A percentile compares a stretch with the other conserved stretches of the same genome.
Conservation (phyloP, 2,888 invertebrate genomes). For the Augiades crinisus region DNA sequence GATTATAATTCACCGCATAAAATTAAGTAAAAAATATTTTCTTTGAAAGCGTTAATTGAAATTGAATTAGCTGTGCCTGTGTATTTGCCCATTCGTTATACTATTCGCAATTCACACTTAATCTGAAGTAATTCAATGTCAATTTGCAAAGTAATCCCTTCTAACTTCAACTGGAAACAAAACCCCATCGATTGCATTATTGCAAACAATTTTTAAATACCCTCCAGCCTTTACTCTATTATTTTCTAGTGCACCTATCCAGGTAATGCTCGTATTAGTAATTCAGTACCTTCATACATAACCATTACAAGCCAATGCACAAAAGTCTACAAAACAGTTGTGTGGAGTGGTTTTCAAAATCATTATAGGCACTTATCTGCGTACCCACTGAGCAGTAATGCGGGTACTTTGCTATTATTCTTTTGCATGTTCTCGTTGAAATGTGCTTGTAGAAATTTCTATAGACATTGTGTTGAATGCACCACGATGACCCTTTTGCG, state of each 20-base stretch:
- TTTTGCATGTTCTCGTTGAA: slow-evolving; percentile 22
- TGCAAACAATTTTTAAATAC: not conserved
- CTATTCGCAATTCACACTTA: too few species aligned
- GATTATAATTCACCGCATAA: too few species aligned
- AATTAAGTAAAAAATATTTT: too few species aligned
- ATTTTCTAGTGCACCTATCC: slow-evolving; percentile 14
- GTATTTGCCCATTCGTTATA: too few species aligned
- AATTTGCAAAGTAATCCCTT: not conserved
- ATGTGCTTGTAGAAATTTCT: slow-evolving; percentile 17
- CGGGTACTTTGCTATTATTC: slow-evolving; percentile 37
- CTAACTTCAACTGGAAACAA: not conserved
- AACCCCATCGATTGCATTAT: not conserved
- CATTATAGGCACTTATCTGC: slow-evolving; percentile 16
- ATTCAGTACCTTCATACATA: slow-evolving; percentile 11
- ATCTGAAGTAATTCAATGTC: too few species aligned
- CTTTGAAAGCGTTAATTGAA: too few species aligned
- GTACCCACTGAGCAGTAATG: slow-evolving; percentile 34
- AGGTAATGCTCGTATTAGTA: not conserved
- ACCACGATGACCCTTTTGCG: slow-evolving; percentile 11
- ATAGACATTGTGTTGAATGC: slow-evolving; percentile 18
- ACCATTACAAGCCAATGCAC: slow-evolving; percentile 17
- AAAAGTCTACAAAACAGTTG: slow-evolving; percentile 15
- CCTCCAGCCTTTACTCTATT: slow-evolving; percentile 1
- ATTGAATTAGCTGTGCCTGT: too few species aligned
- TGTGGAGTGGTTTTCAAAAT: slow-evolving; percentile 24